These are phyloP conservation scores for Hemithea aestivaria DNA, from an alignment of 2,888 invertebrate species.

Conservation along the genomic window DNA sequence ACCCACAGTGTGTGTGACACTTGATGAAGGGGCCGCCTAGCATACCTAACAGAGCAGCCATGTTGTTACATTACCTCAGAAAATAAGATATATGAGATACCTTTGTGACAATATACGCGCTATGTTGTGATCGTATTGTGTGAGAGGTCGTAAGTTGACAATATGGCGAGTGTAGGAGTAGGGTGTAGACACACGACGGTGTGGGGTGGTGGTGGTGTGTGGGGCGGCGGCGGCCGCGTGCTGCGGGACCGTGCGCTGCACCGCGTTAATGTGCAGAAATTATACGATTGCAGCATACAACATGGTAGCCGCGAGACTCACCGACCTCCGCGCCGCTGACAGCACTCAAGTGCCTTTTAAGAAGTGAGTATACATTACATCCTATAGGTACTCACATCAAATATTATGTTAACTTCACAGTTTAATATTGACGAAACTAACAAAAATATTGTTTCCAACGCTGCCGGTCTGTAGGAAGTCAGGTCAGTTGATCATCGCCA, in stretches of 20 bases:
- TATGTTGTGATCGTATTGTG: no score
- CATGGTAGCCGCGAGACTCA: slow-evolving; percentile 98
- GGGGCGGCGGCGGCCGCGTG: slow-evolving; percentile 31
- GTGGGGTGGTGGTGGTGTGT: slow-evolving; percentile 33
- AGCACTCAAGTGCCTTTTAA: slow-evolving; percentile 99
- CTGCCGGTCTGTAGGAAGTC: slow-evolving; percentile 59
- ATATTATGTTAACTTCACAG: no score
- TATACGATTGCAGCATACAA: slow-evolving; percentile 95
- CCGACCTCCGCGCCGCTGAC: slow-evolving; percentile 95
- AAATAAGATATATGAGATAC: no score
- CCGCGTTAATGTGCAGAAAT: slow-evolving; percentile 81
- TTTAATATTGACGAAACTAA: slow-evolving; percentile 4
- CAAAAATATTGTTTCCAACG: slow-evolving; percentile 21
- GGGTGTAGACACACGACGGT: slow-evolving; percentile 32
- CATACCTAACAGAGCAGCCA: no score
- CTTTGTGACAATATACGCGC: no score
- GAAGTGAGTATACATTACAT: slow-evolving; percentile 96
- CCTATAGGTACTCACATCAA: no score
- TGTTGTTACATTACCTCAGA: no score
- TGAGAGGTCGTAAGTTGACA: slow-evolving; percentile 75
- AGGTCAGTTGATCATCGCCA: slow-evolving; percentile 48
- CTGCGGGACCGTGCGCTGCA: slow-evolving; percentile 43
- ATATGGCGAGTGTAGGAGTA: slow-evolving; percentile 67
- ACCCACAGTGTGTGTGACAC: no score
- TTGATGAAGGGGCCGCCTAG: no score